Evolutionary conservation across 2,797 vertebrate species (phyloP).

Genomic region (Pangasius macronema): DNA sequence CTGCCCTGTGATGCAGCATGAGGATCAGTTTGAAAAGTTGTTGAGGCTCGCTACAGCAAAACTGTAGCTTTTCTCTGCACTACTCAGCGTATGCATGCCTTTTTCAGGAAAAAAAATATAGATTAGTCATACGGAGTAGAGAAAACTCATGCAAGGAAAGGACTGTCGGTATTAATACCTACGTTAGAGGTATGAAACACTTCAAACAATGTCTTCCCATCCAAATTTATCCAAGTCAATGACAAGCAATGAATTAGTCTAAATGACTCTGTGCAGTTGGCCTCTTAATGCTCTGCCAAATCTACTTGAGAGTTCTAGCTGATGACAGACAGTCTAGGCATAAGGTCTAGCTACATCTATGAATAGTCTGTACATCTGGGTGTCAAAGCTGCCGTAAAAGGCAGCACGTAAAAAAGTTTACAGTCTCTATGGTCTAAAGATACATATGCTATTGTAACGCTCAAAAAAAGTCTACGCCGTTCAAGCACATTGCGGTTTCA

Average conservation of each 20-base stretch:
- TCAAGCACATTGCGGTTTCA: background rate
- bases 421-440: background rate
- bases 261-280: constrained; percentile 19
- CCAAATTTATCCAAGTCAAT: constrained; percentile 34
- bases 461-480: background rate
- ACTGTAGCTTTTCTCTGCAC: background rate
- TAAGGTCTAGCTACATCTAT: constrained; percentile 10
- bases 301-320: background rate
- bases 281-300: constrained; percentile 33
- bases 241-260: constrained; percentile 19
- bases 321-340: constrained; percentile 26
- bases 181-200: background rate
- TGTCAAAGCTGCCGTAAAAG: background rate
- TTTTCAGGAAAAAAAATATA: background rate
- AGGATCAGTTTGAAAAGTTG: background rate
- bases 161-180: background rate
- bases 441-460: background rate
- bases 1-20: background rate
- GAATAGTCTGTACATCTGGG: constrained; percentile 13
- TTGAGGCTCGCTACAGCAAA: background rate
- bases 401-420: background rate
- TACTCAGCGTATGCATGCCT: too few relatives aligned
- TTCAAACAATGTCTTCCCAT: background rate
- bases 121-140: background rate
- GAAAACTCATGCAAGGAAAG: background rate